Evolutionary conservation across 37 sponge, comb jelly and placozoan species (phyloP), one percentile per base, ranked within the genome.

Genomic region (Axinella damicornis): DNA sequence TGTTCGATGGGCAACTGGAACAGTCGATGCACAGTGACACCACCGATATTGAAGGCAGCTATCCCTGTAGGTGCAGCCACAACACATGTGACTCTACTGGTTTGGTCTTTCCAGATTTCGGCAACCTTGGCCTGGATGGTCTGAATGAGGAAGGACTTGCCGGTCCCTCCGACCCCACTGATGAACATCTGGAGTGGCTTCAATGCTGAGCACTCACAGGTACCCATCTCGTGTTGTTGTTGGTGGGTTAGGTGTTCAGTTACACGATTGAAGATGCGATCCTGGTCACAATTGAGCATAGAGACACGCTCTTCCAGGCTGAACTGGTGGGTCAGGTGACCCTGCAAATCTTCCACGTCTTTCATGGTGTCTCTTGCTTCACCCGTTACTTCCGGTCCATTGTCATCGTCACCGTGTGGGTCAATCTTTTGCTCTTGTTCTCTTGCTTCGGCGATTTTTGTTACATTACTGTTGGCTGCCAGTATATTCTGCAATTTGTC

Each of bases 231-330:
- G 33, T 77, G 78, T 14, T 56, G 6, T 11, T 25, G 27, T 35
- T 28, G 54, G 46, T 86, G 79, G 1, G 13, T 17, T 15, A 81
- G 41, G 53, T 82, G 78, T 20, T 18, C 39, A 15, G 24, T 46
- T 6, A 90, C 77, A 24, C 56, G 62, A 20, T 90, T 64, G 39
- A 75, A 90, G 30, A 90, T 36, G 1, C 82, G 34, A 16, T 46
- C 34, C 77, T 90, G 91, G 46, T 90, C 91, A 53, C 63, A 33
- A 81, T 90, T 85, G 6, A 90, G 62, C 85, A 80, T 84, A 16
- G 68, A 28, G 11, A 85, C 73, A 28, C 76, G 31, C 73, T 83
- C 63, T 14, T 76, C 84, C 24, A 83, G 55, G 31, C 55, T 70
- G 15, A 76, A 21, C 19, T 24, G 20, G 56, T 27, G 53, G 9